Conservation (phyloP, 2,888 invertebrate species). For the Mesochorus sp. region DNA sequence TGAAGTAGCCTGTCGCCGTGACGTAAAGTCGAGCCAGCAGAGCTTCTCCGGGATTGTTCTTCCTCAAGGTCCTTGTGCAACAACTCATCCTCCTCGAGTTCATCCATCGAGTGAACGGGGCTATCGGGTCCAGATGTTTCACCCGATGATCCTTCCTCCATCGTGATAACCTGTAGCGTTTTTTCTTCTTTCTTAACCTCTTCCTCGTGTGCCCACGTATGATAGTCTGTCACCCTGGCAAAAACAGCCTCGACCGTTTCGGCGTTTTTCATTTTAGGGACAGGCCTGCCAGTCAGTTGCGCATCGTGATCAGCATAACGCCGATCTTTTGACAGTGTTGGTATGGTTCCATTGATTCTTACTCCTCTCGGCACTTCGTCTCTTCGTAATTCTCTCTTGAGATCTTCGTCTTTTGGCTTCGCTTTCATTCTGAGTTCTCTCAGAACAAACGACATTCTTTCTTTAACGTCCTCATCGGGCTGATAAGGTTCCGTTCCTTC, state of each 20-base stretch:
- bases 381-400: constrained; percentile 71
- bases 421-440: constrained; percentile 90
- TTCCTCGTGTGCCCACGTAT: constrained; percentile 81
- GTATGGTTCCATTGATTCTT: constrained; percentile 72
- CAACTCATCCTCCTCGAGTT: constrained; percentile 87
- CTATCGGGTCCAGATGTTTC: constrained; percentile 95
- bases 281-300: constrained; percentile 74
- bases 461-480: constrained; percentile 88
- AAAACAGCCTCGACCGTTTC: constrained; percentile 81
- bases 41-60: constrained; percentile 78
- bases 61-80: constrained; percentile 82
- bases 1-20: constrained; percentile 77
- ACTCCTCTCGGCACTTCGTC: constrained; percentile 74
- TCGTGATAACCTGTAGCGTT: constrained; percentile 67
- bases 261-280: constrained; percentile 77
- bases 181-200: constrained; percentile 77
- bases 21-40: constrained; percentile 81
- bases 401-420: constrained; percentile 72
- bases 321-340: constrained; percentile 67
- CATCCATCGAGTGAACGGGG: constrained; percentile 89
- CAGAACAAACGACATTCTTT: constrained; percentile 91
- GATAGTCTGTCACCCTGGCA: constrained; percentile 83
- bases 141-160: constrained; percentile 88
- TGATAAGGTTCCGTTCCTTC: constrained; percentile 84
- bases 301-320: constrained; percentile 68